Evolutionary conservation across 2,113 vertebrate species (phyloP).

Genomic region (Trogon surrucura): DNA sequence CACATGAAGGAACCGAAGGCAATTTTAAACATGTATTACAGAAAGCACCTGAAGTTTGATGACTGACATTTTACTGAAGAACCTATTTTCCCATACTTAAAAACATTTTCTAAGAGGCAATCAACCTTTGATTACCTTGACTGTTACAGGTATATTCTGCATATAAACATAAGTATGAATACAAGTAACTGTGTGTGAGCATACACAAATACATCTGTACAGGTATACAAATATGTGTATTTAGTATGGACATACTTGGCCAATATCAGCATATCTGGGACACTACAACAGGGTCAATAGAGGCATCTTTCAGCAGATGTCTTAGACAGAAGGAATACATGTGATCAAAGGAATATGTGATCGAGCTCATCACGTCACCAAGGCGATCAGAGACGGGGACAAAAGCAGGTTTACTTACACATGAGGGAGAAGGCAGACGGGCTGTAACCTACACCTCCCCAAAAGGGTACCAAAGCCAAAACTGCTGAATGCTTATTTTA

Average conservation of each 20-base stretch:
- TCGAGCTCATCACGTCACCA: neutral
- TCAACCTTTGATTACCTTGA: neutral
- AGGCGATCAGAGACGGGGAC: neutral
- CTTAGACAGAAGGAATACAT: neutral
- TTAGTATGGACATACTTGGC: neutral
- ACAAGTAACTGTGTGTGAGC: neutral
- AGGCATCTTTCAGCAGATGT: neutral
- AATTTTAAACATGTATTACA: neutral
- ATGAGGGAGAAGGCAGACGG: neutral
- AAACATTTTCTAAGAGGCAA: neutral
- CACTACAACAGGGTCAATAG: neutral
- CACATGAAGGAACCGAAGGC: neutral
- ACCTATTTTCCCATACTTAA: neutral
- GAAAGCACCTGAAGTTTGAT: neutral
- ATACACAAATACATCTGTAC: neutral
- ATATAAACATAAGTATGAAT: neutral
- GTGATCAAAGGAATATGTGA: neutral
- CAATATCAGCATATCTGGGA: neutral
- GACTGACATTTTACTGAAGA: neutral
- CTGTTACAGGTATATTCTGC: neutral
- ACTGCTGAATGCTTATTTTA: neutral
- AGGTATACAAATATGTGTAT: accelerated
- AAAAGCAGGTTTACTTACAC: neutral
- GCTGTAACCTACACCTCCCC: neutral
- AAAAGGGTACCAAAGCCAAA: neutral